phyloP scores from a whole-genome alignment of 2,888 invertebrate genomes.

The Teleiodes luculella region DNA sequence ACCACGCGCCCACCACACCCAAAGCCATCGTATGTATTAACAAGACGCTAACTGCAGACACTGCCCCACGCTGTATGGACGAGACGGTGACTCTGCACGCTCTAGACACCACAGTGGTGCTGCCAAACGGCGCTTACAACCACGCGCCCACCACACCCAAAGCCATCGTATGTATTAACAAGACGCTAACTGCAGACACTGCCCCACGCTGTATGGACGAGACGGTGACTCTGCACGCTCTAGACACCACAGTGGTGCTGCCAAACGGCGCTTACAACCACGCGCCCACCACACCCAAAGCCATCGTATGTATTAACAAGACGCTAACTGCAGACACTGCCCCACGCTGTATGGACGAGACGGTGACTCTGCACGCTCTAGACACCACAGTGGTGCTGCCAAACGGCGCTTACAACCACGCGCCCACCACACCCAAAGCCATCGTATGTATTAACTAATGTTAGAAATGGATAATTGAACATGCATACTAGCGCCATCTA shows the following conservation, averaged over 20 bases:
- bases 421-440: too few species aligned
- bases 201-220: slow-evolving; percentile 23
- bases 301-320: slow-evolving; percentile 47
- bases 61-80: slow-evolving; percentile 23
- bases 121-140: slow-evolving; percentile 49
- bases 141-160: slow-evolving; percentile 46
- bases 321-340: too few species aligned
- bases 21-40: slow-evolving; percentile 46
- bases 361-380: too few species aligned
- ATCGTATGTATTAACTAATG: too few species aligned
- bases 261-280: slow-evolving; percentile 51
- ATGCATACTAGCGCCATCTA: too few species aligned
- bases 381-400: too few species aligned
- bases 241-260: slow-evolving; percentile 55
- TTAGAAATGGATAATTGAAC: too few species aligned
- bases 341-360: too few species aligned
- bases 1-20: slow-evolving; percentile 45
- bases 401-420: too few species aligned
- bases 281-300: slow-evolving; percentile 41
- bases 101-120: slow-evolving; percentile 53
- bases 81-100: slow-evolving; percentile 29
- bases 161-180: slow-evolving; percentile 43
- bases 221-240: slow-evolving; percentile 30
- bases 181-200: too few species aligned
- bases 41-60: too few species aligned